Percentiles rank a stretch among this genome's conserved stretches.
phyloP scores from a whole-genome alignment of 2,888 invertebrate species.

The Troglohyphantes excavatus region DNA sequence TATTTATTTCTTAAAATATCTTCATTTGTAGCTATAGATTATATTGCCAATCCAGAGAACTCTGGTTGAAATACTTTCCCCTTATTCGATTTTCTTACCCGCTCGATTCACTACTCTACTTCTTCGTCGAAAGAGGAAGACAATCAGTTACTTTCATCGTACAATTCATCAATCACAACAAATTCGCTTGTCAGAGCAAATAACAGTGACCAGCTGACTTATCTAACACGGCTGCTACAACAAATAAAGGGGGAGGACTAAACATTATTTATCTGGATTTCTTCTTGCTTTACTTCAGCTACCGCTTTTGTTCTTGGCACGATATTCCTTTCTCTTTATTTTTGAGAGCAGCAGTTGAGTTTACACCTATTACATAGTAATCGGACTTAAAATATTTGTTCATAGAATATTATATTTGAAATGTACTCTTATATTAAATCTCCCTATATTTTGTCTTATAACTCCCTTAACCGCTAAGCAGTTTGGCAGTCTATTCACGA shows the following conservation, averaged over 20 bases:
- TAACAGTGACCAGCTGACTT: slow-evolving; percentile 26
- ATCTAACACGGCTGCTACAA: slow-evolving; percentile 29
- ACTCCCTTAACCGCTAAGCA: too few species aligned
- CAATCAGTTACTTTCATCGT: slow-evolving; percentile 32
- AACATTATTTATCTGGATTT: slow-evolving; percentile 31
- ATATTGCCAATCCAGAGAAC: too few species aligned
- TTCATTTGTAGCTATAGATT: too few species aligned
- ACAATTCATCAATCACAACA: slow-evolving; percentile 44
- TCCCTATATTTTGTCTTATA: too few species aligned
- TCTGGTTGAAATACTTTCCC: not conserved
- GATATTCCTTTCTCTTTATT: not conserved
- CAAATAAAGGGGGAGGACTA: slow-evolving; percentile 14
- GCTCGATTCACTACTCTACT: slow-evolving; percentile 13
- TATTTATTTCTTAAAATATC: too few species aligned
- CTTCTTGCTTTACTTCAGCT: not conserved
- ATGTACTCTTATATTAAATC: too few species aligned
- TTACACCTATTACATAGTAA: not conserved
- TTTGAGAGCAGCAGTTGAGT: not conserved
- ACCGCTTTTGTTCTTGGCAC: not conserved
- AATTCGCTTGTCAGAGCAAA: slow-evolving; percentile 39
- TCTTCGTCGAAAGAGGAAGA: slow-evolving; percentile 1
- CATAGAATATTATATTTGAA: too few species aligned
- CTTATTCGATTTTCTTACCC: not conserved
- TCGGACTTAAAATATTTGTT: too few species aligned
- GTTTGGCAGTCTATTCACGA: too few species aligned